Percentiles rank a stretch among this genome's conserved stretches.
These are phyloP conservation scores for Pollenia griseotomentosa DNA, from an alignment of 2,888 invertebrate species.

Conservation along the genomic window DNA sequence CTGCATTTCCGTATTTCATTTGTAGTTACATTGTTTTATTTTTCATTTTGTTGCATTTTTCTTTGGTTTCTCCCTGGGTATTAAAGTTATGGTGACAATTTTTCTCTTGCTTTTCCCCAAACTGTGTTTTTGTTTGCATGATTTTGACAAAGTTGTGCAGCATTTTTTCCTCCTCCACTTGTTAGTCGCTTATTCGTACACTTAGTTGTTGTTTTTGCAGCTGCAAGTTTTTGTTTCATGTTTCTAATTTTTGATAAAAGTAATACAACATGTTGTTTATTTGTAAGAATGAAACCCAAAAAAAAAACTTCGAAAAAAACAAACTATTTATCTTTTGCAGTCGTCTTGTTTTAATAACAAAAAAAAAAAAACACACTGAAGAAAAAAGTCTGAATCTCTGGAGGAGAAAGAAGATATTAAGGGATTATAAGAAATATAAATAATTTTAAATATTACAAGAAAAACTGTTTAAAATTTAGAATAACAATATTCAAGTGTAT, in stretches of 20 bases:
- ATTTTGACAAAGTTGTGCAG: conserved; percentile 63
- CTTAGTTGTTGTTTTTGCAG: conserved; percentile 55
- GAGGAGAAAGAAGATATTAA: not conserved
- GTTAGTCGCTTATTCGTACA: conserved; percentile 16
- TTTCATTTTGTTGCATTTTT: conserved; percentile 50
- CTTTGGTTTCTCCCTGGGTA: conserved; percentile 57
- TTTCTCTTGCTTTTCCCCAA: conserved; percentile 49
- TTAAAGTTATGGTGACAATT: conserved; percentile 69
- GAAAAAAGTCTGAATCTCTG: conserved; percentile 25
- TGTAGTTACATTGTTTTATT: conserved; percentile 34
- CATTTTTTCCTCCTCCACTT: not conserved
- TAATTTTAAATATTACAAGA: not conserved
- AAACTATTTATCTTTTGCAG: conserved; percentile 65
- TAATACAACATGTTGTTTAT: conserved; percentile 65
- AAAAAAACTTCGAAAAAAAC: conserved; percentile 13
- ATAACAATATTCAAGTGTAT: no score
- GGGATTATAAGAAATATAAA: not conserved
- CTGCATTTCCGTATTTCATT: conserved; percentile 22
- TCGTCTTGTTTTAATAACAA: conserved; percentile 20
- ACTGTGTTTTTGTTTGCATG: conserved; percentile 42
- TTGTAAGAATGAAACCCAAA: conserved; percentile 14
- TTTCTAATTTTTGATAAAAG: conserved; percentile 33
- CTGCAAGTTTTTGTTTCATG: conserved; percentile 15
- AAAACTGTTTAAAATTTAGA: not conserved
- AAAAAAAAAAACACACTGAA: conserved; percentile 1